Evolutionary conservation across 2,888 invertebrate species (phyloP), one percentile per base, ranked within the genome.

Genomic region (Zhuqinia jingwanae): DNA sequence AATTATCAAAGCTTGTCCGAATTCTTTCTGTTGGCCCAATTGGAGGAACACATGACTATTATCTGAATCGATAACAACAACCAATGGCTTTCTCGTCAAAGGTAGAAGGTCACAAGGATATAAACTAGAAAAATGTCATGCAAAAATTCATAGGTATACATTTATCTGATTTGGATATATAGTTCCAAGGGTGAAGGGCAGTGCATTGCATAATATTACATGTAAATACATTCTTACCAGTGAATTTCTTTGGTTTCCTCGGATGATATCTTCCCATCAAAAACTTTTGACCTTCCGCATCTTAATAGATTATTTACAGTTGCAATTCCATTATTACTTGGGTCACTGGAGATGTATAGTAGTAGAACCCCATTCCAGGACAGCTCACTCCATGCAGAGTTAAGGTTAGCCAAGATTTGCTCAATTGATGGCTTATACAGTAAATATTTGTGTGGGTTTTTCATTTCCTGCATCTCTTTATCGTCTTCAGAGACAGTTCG

Each of bases 401-500:
- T 96, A 91, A 99, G 94, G 93, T 98, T 98, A 89, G 98, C 97
- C 92, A 98, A 95, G 85, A 98, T 95, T 93, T 98, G 98, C 92
- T 96, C 96, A 91, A 98, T 95, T 76, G 97, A 97, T 84, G 99
- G 99, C 93, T 97, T 98, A 94, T 97, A 99, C 91, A 99, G 94
- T 91, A 99, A 94, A 94, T 98, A 98, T 93, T 99, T 99, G 94
- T 98, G 98, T 58, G 98, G 98, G 94, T 98, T 99, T 93, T 87
- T 89, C 30, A 47, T 8, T 5, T 79, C 83, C 6, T 79, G 84
- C 10, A 27, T 30, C 6, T 68, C 75, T 20, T 76, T 84, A 10
- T 70, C 85, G 1, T 75, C 87, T 15, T 60, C 78, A 22, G 78
- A 8, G 3, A 63, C 70, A 2, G 81, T 53, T 90, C 96, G 96